phyloP scores from a whole-genome alignment of 2,888 invertebrate genomes.

The Balanococcus diminutus region DNA sequence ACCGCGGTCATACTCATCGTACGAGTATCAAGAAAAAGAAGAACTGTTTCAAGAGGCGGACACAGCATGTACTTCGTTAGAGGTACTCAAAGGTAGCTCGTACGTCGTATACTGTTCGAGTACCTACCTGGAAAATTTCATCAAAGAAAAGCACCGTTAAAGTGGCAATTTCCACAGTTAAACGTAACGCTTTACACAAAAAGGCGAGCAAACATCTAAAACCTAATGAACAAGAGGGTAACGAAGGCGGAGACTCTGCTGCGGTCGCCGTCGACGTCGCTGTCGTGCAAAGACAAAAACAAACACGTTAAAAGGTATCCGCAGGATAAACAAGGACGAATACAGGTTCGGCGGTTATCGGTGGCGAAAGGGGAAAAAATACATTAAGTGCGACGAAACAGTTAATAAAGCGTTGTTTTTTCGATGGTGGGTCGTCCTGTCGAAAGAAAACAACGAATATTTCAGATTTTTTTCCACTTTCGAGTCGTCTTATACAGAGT shows the following conservation, averaged over 20 bases:
- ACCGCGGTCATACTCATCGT: not conserved
- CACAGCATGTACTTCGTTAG: constrained; percentile 2
- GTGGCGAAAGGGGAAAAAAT: not conserved
- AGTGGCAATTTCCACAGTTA: constrained; percentile 22
- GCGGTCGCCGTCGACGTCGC: too few species aligned
- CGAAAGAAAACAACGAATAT: not conserved
- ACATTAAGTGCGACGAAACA: not conserved
- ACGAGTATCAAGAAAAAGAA: too few species aligned
- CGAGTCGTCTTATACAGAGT: not conserved
- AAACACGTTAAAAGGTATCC: constrained; percentile 23
- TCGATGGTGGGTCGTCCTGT: not conserved
- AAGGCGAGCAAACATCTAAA: constrained; percentile 16
- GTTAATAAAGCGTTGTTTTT: constrained; percentile 2
- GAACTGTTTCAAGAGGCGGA: not conserved
- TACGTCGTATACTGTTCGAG: not conserved
- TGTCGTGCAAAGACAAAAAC: constrained; percentile 11
- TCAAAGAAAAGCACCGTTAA: constrained; percentile 20
- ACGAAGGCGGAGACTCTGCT: not conserved
- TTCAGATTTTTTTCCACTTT: not conserved
- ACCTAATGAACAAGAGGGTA: not conserved
- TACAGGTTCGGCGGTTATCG: not conserved
- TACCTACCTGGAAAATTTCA: not conserved
- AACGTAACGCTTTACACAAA: constrained; percentile 8
- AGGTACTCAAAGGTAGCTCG: not conserved
- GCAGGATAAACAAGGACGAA: not conserved